A percentile compares a stretch with the other conserved stretches of the same genome.
phyloP scores from a whole-genome alignment of 2,797 vertebrate genomes.

The Enteromius mattozi region DNA sequence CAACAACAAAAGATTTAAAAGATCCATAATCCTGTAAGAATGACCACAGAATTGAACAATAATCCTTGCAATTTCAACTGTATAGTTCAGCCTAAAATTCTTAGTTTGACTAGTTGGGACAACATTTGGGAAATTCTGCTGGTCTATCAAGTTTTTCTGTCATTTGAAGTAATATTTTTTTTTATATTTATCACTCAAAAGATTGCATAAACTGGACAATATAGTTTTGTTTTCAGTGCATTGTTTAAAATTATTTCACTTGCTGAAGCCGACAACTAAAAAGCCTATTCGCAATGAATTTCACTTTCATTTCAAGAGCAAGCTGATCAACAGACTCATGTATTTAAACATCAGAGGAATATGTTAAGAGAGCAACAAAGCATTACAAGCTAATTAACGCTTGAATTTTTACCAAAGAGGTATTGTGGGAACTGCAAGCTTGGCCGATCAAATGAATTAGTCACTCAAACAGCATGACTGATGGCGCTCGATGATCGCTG shows the following conservation, averaged over 20 bases:
- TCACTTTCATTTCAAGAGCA: slow-evolving; percentile 3
- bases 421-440: slow-evolving; percentile 8
- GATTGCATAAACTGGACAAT: background rate
- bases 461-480: slow-evolving; percentile 26
- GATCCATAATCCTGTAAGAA: background rate
- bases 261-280: background rate
- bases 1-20: background rate
- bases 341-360: slow-evolving; percentile 41
- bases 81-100: background rate
- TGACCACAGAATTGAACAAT: too few relatives aligned
- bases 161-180: background rate
- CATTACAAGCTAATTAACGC: slow-evolving; percentile 35
- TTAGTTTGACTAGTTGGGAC: background rate
- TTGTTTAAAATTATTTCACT: background rate
- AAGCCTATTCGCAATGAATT: background rate
- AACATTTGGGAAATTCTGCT: background rate
- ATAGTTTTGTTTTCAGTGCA: background rate
- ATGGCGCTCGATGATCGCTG: background rate
- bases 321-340: background rate
- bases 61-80: background rate
- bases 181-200: slow-evolving; percentile 1
- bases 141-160: background rate
- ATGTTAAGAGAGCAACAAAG: slow-evolving; percentile 31
- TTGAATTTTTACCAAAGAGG: slow-evolving; percentile 9
- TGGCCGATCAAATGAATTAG: slow-evolving; percentile 3